These are phyloP conservation scores for Microctenopoma lineatum DNA, from an alignment of 2,797 vertebrate genomes.

Conservation along the genomic window DNA sequence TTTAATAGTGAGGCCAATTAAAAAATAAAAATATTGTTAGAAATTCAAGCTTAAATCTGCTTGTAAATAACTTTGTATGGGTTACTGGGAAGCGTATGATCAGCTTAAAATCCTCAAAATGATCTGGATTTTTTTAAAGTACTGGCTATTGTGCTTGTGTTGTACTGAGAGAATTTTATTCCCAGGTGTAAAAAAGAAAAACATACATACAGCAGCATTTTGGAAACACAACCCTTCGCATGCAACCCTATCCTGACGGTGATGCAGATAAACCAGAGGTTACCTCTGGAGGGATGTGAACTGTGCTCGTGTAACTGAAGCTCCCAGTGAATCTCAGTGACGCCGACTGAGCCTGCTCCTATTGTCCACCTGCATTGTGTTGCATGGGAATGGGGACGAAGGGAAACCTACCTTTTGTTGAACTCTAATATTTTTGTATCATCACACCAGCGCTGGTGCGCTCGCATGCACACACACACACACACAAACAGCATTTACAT, in stretches of 20 bases:
- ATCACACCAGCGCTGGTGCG: constrained; percentile 46
- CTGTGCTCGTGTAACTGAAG: constrained; percentile 63
- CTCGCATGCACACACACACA: constrained; percentile 24
- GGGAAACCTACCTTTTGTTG: constrained; percentile 76
- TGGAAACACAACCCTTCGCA: constrained; percentile 41
- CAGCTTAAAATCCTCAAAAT: not conserved
- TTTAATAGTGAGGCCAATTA: no score
- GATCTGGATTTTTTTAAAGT: not conserved
- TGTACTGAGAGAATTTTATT: not conserved
- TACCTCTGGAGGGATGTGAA: constrained; percentile 50
- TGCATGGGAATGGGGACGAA: constrained; percentile 85
- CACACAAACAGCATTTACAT: constrained; percentile 40
- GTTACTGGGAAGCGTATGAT: not conserved
- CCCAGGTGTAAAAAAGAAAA: constrained; percentile 18
- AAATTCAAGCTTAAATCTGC: not conserved
- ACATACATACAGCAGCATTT: constrained; percentile 30
- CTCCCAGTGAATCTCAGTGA: constrained; percentile 55
- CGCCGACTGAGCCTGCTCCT: constrained; percentile 51
- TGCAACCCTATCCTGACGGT: constrained; percentile 61
- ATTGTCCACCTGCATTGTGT: constrained; percentile 80
- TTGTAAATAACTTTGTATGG: not conserved
- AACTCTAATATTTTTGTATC: constrained; percentile 69
- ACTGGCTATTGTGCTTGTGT: not conserved
- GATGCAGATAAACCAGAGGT: constrained; percentile 58
- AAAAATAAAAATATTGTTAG: not conserved